Evolutionary conservation across 2,888 invertebrate genomes (phyloP), one percentile per base, ranked within the genome.

Genomic region (Pristionchus exspectatus): DNA sequence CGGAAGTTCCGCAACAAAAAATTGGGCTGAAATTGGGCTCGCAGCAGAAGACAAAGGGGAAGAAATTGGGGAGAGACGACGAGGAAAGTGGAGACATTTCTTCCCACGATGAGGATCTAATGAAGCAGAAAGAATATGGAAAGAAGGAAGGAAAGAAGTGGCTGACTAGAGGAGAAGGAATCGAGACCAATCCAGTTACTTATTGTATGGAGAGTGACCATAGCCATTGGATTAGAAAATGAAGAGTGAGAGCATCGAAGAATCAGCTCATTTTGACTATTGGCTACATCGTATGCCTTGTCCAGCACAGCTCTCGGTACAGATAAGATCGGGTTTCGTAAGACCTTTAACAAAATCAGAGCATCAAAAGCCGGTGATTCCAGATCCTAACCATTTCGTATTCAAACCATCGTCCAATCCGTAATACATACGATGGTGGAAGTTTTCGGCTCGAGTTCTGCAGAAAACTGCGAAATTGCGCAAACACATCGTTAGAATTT

Each of bases 61-160:
- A 50, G 44, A 50, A 30, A 81, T 24, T 9, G 18, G 10, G 16
- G 74, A 77, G 74, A 77, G 38, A 54, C 54, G 81, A 54, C 9
- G 81, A 77, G 74, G 74, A 81, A 81, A 81, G 81, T 81, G 81
- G 81, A 81, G 81, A 81, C 81, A 81, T 81, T 81, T 81, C 50
- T 81, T 81, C 81, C 81, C 81, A 81, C 81, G 81, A 81, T 81
- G 81, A 81, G 81, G 81, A 81, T 50, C 81, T 81, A 81, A 81
- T 50, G 81, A 81, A 81, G 81, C 81, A 81, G 81, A 81, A 81
- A 54, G 81, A 81, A 81, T 81, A 81, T 81, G 81, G 81, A 81
- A 54, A 24, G 44, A 30, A 44, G 77, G 27, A 77, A 77, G 2
- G 74, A 33, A n/a, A 33, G 74, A 30, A 18, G 74, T 33, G 33